Evolutionary conservation across 2,888 invertebrate species (phyloP).

Genomic region (Nemurella pictetii): DNA sequence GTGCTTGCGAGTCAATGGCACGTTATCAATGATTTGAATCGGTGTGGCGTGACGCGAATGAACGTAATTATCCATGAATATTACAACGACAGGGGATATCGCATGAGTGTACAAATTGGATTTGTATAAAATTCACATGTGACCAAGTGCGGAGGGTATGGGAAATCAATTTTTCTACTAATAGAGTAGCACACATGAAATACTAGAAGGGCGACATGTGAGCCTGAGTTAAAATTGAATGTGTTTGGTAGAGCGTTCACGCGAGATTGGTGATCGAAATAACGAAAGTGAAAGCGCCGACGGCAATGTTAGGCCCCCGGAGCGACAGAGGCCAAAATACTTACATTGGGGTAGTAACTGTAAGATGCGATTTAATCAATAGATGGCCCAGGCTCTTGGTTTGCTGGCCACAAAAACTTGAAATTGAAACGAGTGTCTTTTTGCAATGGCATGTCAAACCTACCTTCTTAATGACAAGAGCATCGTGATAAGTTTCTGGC

Average conservation of each 20-base stretch:
- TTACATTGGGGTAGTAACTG: neutral
- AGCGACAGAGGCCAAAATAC: neutral
- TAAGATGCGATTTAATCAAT: neutral
- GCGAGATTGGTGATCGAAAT: too few relatives aligned
- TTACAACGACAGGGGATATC: neutral
- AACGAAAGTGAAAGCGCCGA: neutral
- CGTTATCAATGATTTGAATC: neutral
- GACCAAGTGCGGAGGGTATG: too few relatives aligned
- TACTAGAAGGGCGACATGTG: too few relatives aligned
- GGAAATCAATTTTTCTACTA: too few relatives aligned
- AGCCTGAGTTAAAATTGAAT: too few relatives aligned
- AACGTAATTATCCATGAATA: too few relatives aligned
- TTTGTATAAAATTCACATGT: too few relatives aligned
- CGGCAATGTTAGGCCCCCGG: too few relatives aligned
- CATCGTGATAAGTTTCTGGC: conserved; percentile 37
- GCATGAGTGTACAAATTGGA: neutral
- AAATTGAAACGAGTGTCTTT: neutral
- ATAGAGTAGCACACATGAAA: too few relatives aligned
- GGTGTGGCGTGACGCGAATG: too few relatives aligned
- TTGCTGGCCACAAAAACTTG: neutral
- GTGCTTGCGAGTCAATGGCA: neutral
- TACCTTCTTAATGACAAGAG: conserved; percentile 38
- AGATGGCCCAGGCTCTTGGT: neutral
- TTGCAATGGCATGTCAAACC: conserved; percentile 22
- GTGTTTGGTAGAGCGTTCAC: too few relatives aligned